Base-by-base conservation (phyloP, 53 echinoderm and acorn worm genomes). In the Holothuria leucospilota region DNA sequence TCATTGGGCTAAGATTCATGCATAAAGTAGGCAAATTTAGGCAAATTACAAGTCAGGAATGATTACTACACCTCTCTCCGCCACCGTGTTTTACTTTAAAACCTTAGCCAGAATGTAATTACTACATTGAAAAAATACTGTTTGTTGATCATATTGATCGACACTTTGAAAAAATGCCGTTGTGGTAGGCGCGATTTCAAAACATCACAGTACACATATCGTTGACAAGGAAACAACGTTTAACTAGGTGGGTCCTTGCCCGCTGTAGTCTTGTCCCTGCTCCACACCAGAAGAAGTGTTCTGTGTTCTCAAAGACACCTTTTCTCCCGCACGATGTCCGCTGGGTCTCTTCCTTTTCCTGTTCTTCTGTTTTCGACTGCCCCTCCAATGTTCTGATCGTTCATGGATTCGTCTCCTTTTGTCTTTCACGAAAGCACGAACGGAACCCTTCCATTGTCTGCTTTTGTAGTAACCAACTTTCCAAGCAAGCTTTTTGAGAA, bases 381-480 rank as follows among this genome's bases (percentile, higher is more conserved):
- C 84, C 18, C 84, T 64, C 84, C 84, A 83, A 51, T 83, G 65
- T 51, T 83, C 84, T 29, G 84, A 83, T 40, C 84, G 23, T 67
- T 65, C 84, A 24, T 83, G 84, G 20, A 83, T 83, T 39, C 84
- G 84, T 34, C 84, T 40, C 27, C 40, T 83, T 41, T 83, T 83
- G 26, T 83, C 84, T 28, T 83, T 83, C 14, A 83, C 84, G 39
- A 86, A 90, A 6, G 74, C 86, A 16, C 86, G 82, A 42, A 86
- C 85, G 28, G 81, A 71, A 14, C 73, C 39, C 25, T 86, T 90
- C 89, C 89, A 89, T 28, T 89, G 86, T 30, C 92, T 89, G 68
- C 90, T 91, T 26, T 89, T 87, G 75, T 96, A 96, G 59, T 91
- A 91, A 46, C 96, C 96, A 12, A 96, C 81, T 74, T 85, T 88